phyloP scores from a whole-genome alignment of 2,797 vertebrate genomes.

The Acanthurus lineatus region DNA sequence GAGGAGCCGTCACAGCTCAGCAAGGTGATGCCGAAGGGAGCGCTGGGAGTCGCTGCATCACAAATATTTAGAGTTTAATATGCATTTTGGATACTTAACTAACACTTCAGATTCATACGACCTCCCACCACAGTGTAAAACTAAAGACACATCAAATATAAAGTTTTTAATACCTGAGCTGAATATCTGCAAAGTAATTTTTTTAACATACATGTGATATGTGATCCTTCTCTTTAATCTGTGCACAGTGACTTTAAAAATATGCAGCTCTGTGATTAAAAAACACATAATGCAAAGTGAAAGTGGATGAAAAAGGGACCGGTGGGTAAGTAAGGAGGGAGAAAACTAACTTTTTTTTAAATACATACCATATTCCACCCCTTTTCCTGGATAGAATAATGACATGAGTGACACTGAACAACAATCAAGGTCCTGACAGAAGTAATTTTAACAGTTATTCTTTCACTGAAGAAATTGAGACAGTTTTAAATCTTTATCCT shows the following conservation, averaged over 20 bases:
- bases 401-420: slow-evolving; percentile 34
- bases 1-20: slow-evolving; percentile 92
- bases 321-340: slow-evolving; percentile 64
- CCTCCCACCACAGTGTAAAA: neutral
- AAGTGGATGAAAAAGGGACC: slow-evolving; percentile 7
- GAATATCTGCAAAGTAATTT: neutral
- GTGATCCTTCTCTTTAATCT: neutral
- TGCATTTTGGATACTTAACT: neutral
- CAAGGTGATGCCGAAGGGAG: slow-evolving; percentile 92
- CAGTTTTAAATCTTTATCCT: too few relatives aligned
- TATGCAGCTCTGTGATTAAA: slow-evolving; percentile 16
- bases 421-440: neutral
- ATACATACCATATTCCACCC: slow-evolving; percentile 82
- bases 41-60: slow-evolving; percentile 89
- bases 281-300: slow-evolving; percentile 20
- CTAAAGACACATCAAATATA: neutral
- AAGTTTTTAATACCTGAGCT: neutral
- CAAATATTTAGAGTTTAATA: neutral
- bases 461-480: too few relatives aligned
- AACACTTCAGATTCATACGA: neutral
- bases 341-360: slow-evolving; percentile 15
- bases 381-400: slow-evolving; percentile 69
- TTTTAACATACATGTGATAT: too few relatives aligned
- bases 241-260: neutral
- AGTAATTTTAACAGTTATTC: too few relatives aligned